Evolutionary conservation across 1,140 invertebrate species (phyloP), one percentile per base, ranked within the genome.

Genomic region (Arion vulgaris): DNA sequence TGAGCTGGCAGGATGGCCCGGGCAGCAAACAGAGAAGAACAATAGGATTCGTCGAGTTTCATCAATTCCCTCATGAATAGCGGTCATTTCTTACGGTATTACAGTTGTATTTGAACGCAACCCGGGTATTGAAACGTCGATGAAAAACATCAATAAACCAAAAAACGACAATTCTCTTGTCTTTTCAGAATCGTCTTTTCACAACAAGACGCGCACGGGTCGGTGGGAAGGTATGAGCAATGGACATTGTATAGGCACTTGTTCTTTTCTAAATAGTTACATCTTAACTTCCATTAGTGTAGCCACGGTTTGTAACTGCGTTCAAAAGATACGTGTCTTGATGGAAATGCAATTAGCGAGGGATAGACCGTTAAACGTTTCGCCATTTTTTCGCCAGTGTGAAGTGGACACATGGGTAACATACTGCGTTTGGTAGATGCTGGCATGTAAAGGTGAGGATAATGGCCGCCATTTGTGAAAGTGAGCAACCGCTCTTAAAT

Each of bases 281-380:
- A 66, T 66, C 32, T 66, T 17, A 66, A 17, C n/a, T 66, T n/a
- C 62, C 62, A 66, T 66, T 66, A 66, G 62, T n/a, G 28, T 17
- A 66, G 62, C 28, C 19, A 66, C 17, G 62, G 62, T 32, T 66
- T 66, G 62, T 66, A 32, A 5, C 17, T 13, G 62, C 62, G 62
- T 17, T 66, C 62, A 66, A 66, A 32, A 66, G n/a, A 34, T 66
- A 66, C 5, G 7, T n/a, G 28, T 32, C n/a, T 32, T 66, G 62
- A 66, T 66, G 62, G 62, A 66, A 66, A 32, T 66, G 62, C 62
- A 66, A 66, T 66, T 66, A 66, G 62, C 28, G 62, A 32, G 32
- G 28, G 62, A 66, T 66, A 66, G 62, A 66, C 62, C 28, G 62
- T 66, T 66, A 66, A 66, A 28, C 62, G 62, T 11, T 66, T 66